Base-by-base conservation (phyloP, 2,888 invertebrate genomes). In the Petrolisthes manimaculis region DNA sequence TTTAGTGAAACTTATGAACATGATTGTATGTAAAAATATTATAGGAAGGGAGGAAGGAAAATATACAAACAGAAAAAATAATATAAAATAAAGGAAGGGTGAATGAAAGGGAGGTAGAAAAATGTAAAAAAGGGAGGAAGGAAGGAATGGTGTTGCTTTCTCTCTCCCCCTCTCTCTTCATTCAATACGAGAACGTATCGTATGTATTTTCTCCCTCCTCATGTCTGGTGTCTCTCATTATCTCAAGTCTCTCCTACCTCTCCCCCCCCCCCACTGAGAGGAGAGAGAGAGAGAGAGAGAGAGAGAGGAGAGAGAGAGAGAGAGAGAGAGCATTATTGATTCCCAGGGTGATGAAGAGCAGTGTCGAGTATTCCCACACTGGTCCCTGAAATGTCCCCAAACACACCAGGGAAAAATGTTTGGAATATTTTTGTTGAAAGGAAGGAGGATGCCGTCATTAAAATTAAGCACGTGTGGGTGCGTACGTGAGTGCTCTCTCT, bases 271-370 rank as follows among this genome's bases (percentile, higher is more conserved):
- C 5, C 12, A 80, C 37, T 54, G 54, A 14, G 54, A 79, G 79
- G 79, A 79, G 79, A 51, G 79, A 51, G 53, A 51, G 79, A 79
- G 80, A 80, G 54, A 80, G 80, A 55, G 80, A 80, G 80, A 80
- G 80, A 80, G 9, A 21, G 61, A 9, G 61, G 8, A 61, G 8
- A 61, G 61, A 61, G 61, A 61, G 61, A 61, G 61, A 61, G 61
- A 61, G 61, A 61, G 61, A 61, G 61, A 61, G 61, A 61, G 14
- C 61, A n/a, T n/a, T 61, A 14, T 61, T 6, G 61, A n/a, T 21
- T 18, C 37, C 75, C 21, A 75, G 37, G 75, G 24, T 12, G 24
- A 12, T 75, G 9, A 75, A n/a, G n/a, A n/a, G n/a, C n/a, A n/a
- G n/a, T n/a, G n/a, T n/a, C n/a, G n/a, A n/a, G n/a, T n/a, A n/a